A percentile compares a stretch with the other conserved stretches of the same genome.
phyloP scores from a whole-genome alignment of 2,888 invertebrate species.

The Eurois occulta region DNA sequence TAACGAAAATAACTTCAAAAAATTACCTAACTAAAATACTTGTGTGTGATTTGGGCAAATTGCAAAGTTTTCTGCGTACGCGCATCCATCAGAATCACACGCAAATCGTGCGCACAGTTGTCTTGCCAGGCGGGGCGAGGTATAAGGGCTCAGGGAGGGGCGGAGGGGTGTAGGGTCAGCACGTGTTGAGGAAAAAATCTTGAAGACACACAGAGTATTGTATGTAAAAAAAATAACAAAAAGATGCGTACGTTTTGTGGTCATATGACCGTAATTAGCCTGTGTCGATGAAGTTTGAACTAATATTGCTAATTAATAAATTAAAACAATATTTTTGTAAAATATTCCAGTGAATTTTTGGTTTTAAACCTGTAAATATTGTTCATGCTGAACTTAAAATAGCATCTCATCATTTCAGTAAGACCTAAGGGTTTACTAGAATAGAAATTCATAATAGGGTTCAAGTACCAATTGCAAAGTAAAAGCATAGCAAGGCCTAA shows the following conservation, averaged over 20 bases:
- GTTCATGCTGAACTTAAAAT: background rate
- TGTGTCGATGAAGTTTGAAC: background rate
- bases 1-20: slow-evolving; percentile 25
- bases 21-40: background rate
- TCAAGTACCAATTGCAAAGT: background rate
- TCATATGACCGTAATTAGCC: background rate
- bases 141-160: slow-evolving; percentile 12
- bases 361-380: no score
- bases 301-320: no score
- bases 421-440: background rate
- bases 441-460: background rate
- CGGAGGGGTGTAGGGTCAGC: slow-evolving; percentile 56
- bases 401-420: background rate
- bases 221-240: background rate
- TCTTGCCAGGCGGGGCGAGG: slow-evolving; percentile 62
- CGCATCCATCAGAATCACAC: slow-evolving; percentile 76
- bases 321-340: no score
- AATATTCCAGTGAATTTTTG: no score
- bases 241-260: background rate
- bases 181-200: slow-evolving; percentile 35
- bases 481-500: background rate
- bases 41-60: slow-evolving; percentile 65
- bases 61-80: slow-evolving; percentile 65
- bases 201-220: no score
- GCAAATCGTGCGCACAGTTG: slow-evolving; percentile 75